Conservation (phyloP, 2,797 vertebrate genomes). For the Bradypodion ventrale region DNA sequence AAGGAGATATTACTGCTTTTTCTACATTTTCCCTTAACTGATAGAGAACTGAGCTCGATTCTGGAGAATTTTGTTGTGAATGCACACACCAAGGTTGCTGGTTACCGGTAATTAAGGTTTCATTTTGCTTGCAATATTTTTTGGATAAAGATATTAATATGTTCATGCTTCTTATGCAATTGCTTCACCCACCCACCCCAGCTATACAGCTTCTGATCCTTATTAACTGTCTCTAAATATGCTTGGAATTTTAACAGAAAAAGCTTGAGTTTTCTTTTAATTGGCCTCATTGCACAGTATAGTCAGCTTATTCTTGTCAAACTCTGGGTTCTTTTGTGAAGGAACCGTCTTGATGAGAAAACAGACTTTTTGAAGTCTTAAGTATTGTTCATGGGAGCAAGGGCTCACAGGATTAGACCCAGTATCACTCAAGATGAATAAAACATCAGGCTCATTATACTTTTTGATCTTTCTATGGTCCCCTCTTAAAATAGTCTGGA, state of each 20-base stretch:
- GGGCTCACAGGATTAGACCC: conserved; percentile 29
- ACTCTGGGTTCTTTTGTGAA: conserved; percentile 30
- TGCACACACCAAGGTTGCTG: not conserved
- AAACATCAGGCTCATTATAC: conserved; percentile 37
- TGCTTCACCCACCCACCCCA: not conserved
- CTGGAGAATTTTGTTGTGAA: not conserved
- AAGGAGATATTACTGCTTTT: not conserved
- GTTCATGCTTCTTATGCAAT: not conserved
- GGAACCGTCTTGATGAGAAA: conserved; percentile 27
- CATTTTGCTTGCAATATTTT: not conserved
- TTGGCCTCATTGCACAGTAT: conserved; percentile 13
- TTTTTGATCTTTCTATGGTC: conserved; percentile 12
- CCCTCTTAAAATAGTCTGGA: conserved; percentile 19
- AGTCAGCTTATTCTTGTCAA: conserved; percentile 18
- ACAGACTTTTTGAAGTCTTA: conserved; percentile 34
- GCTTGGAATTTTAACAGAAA: conserved; percentile 25
- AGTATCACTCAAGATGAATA: conserved; percentile 29
- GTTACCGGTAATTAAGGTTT: not conserved
- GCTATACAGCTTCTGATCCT: not conserved
- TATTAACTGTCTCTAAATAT: conserved; percentile 25
- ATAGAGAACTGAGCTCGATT: not conserved
- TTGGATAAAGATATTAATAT: not conserved
- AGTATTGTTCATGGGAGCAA: conserved; percentile 22
- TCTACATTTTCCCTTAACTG: not conserved
- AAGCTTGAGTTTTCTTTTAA: conserved; percentile 12